Evolutionary conservation across 2,113 vertebrate genomes (phyloP).

Genomic region (Microtus ochrogaster): DNA sequence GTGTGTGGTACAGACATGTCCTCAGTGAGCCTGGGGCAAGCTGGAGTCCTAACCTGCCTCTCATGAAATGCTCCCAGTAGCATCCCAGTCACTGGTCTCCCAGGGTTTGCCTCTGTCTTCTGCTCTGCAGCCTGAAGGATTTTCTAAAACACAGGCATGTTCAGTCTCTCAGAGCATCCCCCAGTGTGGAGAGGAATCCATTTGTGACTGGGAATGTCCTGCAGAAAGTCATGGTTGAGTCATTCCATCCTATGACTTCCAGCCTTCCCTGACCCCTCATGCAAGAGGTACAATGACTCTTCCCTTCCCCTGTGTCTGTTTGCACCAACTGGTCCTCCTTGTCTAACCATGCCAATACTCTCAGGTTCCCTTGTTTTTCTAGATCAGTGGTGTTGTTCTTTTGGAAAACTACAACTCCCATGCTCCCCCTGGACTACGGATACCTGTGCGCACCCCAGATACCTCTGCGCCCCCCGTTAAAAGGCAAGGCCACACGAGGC

Average conservation of each 20-base stretch:
- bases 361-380: neutral
- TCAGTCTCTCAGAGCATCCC: neutral
- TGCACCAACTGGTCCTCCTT: neutral
- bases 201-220: neutral
- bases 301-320: neutral
- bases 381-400: too few species aligned
- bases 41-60: neutral
- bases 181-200: neutral
- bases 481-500: too few species aligned
- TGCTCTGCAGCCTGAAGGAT: neutral
- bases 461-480: too few species aligned
- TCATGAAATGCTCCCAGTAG: neutral
- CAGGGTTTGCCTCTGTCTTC: neutral
- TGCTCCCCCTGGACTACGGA: too few species aligned
- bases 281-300: too few species aligned
- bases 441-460: too few species aligned
- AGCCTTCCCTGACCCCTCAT: neutral
- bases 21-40: neutral
- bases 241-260: neutral
- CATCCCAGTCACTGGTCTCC: neutral
- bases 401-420: too few species aligned
- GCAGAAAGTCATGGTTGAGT: neutral
- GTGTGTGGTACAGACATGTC: rapidly evolving
- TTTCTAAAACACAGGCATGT: neutral
- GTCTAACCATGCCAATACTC: neutral